Evolutionary conservation across 2,888 invertebrate species (phyloP), one percentile per base, ranked within the genome.

Genomic region (Bombylius discolor): DNA sequence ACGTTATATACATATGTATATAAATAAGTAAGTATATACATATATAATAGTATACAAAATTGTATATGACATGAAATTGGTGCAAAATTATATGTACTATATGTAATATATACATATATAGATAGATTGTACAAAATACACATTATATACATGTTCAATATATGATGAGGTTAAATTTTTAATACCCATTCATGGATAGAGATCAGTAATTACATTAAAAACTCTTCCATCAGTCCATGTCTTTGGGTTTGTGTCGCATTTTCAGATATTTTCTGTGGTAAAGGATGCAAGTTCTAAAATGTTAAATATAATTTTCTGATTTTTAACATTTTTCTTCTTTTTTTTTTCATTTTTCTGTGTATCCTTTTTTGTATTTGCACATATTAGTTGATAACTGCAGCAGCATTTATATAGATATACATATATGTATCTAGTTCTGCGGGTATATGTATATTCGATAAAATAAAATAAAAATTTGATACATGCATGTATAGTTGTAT

Each of bases 141-240:
- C 5, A 42, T 42, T 42, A 42, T n/a, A 31, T 46, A 55, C 55
- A 47, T 50, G 55, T 49, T 46, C 50, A 50, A 50, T 36, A 36
- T 50, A 55, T 50, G 33, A 36, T 50, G 50, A 46, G 46, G 46
- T 55, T 55, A 50, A 55, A 55, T 55, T 55, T 55, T 55, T 55
- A 55, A 49, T 49, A 46, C 47, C 46, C 55, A 49, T 55, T 55
- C 50, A 50, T 50, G 33, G 49, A 36, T 49, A 50, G 14, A 46
- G 45, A 46, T 14, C 47, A 32, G 55, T 50, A 55, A 55, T 55
- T 55, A 50, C 55, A 55, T 55, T 55, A 55, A 55, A 55, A 55
- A 48, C 49, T 53, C 49, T 42, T 44, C 23, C 32, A 45, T 55
- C 32, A 44, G 53, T 47, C 39, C 11, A 11, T 42, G 39, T 42